Evolutionary conservation across 2,797 vertebrate genomes (phyloP).

Genomic region (Oophaga sylvatica): DNA sequence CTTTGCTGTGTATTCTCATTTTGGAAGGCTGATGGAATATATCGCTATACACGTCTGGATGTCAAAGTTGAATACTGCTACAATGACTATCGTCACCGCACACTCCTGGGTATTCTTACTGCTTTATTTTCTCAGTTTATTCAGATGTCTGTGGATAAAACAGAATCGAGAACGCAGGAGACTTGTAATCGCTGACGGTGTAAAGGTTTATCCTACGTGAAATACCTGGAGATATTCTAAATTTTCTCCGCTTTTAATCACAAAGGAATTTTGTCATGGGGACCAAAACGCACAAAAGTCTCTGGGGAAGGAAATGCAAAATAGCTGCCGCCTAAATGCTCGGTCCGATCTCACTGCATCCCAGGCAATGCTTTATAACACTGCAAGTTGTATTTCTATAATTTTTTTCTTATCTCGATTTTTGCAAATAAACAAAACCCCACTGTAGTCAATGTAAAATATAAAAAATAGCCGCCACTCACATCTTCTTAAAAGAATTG

Average conservation of each 20-base stretch:
- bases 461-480: too few species aligned
- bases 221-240: constrained; percentile 38
- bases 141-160: not conserved
- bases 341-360: not conserved
- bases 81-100: not conserved
- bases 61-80: not conserved
- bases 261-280: constrained; percentile 50
- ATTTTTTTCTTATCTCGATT: not conserved
- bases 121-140: not conserved
- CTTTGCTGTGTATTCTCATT: constrained; percentile 19
- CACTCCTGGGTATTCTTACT: not conserved
- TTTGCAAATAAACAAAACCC: not conserved
- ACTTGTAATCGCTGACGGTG: not conserved
- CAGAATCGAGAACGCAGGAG: not conserved
- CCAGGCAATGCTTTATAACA: not conserved
- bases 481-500: too few species aligned
- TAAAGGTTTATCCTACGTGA: not conserved
- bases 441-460: not conserved
- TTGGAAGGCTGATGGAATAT: constrained; percentile 20
- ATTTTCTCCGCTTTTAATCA: constrained; percentile 24
- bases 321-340: not conserved
- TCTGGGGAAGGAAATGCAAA: not conserved
- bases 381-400: not conserved
- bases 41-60: not conserved
- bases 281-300: constrained; percentile 23